phyloP scores from a whole-genome alignment of 2,888 invertebrate species.

The Protodeltote pygarga region DNA sequence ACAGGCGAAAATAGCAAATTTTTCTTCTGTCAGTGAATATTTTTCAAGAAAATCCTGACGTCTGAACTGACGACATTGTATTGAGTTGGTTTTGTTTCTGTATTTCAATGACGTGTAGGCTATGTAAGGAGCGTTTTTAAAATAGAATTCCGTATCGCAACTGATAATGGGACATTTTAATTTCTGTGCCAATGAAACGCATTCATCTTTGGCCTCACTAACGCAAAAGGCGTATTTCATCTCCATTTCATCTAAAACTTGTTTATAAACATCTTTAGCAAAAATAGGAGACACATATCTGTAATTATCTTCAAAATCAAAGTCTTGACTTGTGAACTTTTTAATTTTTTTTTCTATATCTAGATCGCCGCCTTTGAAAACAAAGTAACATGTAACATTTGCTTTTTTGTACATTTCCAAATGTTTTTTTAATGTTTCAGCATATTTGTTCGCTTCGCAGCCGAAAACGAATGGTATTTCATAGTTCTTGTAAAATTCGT shows the following conservation, averaged over 20 bases:
- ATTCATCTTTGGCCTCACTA: conserved; percentile 52
- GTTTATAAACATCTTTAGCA: conserved; percentile 45
- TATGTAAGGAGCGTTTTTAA: conserved; percentile 56
- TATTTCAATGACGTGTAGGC: conserved; percentile 30
- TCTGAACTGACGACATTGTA: conserved; percentile 44
- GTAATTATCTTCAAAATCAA: background rate
- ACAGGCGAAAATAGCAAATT: conserved; percentile 51
- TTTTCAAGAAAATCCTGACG: conserved; percentile 45
- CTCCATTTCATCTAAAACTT: conserved; percentile 57
- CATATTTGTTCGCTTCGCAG: conserved; percentile 56
- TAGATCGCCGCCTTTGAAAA: conserved; percentile 60
- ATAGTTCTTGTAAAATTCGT: conserved; percentile 43
- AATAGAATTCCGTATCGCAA: conserved; percentile 56
- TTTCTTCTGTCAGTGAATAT: conserved; percentile 41
- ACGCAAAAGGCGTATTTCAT: conserved; percentile 53
- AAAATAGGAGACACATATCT: conserved; percentile 43
- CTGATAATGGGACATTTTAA: conserved; percentile 58
- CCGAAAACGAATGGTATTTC: conserved; percentile 47
- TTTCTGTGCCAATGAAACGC: conserved; percentile 56
- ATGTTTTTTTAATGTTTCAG: conserved; percentile 41
- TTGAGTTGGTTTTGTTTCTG: conserved; percentile 3
- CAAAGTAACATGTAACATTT: conserved; percentile 55
- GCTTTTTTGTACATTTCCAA: conserved; percentile 54
- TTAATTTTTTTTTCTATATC: conserved; percentile 34
- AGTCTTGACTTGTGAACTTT: background rate